Evolutionary conservation across 2,888 invertebrate genomes (phyloP), one percentile per base, ranked within the genome.

Genomic region (Actias luna): DNA sequence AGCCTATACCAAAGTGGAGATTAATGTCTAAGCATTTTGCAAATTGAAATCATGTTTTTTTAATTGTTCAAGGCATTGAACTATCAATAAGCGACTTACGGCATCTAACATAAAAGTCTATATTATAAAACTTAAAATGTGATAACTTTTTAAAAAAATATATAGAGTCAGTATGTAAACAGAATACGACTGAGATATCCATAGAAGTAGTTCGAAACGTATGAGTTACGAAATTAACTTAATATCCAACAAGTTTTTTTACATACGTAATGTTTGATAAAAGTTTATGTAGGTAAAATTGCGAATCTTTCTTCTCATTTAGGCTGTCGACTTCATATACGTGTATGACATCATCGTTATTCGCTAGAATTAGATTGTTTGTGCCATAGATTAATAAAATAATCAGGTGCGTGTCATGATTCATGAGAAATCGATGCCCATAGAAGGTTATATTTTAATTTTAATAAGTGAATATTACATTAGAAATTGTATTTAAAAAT

Each of bases 271-370:
- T 39, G 1, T 7, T 50, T 12, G 22, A 25, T n/a, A 50, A 50
- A 25, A 22, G 46, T 8, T 0, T 25, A 25, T 10, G 46, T 50
- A 25, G 46, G 22, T 46, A 12, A 50, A 50, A 50, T 50, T 50
- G 22, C 4, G 46, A 25, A 25, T 50, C 22, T 50, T 50, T 50
- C 14, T 50, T 50, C 25, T 25, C 2, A 50, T 50, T 50, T 42
- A n/a, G 42, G 22, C 12, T 50, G 46, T 25, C 46, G 46, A 50
- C 25, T 50, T 50, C 16, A 50, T 50, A 25, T 33, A 33, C 33
- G n/a, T 14, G 55, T 58, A 67, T 74, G 73, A 74, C 73, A 73
- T 74, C 74, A 74, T 66, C 67, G 46, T 25, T 25, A 50, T 25
- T 50, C 46, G 46, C 22, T 46, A 50, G 33, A 33, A 27, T 55